Conservation (phyloP, 2,888 invertebrate species). For the Caenorhabditis macrosperma region DNA sequence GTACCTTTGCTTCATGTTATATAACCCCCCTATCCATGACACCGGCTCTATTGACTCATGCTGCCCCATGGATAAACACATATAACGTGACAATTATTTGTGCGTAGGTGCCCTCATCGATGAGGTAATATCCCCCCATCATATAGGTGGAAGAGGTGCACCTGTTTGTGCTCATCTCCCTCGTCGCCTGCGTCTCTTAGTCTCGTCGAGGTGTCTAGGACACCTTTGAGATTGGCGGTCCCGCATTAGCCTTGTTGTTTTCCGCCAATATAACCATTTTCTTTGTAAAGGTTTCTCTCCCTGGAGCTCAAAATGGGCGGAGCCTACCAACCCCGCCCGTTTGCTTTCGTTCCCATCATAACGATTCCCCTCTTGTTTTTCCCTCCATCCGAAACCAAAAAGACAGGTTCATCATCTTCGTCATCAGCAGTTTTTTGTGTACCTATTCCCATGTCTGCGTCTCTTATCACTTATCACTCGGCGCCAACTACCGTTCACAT, state of each 20-base stretch:
- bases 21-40: constrained; percentile 1
- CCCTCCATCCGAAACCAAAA: not conserved
- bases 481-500: constrained; percentile 43
- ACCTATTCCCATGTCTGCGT: not conserved
- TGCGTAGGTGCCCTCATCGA: not conserved
- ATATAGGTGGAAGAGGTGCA: too few species aligned
- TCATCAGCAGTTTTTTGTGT: constrained; percentile 14
- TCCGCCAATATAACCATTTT: too few species aligned
- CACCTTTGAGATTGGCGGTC: too few species aligned
- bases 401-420: constrained; percentile 18
- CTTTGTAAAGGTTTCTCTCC: not conserved
- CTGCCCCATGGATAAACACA: not conserved
- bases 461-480: constrained; percentile 24
- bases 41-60: not conserved
- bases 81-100: constrained; percentile 9
- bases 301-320: not conserved
- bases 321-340: not conserved
- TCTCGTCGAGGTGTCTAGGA: too few species aligned
- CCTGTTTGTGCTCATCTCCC: not conserved
- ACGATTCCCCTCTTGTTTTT: not conserved
- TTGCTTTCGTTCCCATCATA: not conserved
- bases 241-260: too few species aligned
- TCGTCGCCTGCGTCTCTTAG: not conserved
- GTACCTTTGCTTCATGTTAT: not conserved
- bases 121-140: constrained; percentile 1